phyloP scores from a whole-genome alignment of 1,140 invertebrate genomes.

The Hydropsyche tenuis region DNA sequence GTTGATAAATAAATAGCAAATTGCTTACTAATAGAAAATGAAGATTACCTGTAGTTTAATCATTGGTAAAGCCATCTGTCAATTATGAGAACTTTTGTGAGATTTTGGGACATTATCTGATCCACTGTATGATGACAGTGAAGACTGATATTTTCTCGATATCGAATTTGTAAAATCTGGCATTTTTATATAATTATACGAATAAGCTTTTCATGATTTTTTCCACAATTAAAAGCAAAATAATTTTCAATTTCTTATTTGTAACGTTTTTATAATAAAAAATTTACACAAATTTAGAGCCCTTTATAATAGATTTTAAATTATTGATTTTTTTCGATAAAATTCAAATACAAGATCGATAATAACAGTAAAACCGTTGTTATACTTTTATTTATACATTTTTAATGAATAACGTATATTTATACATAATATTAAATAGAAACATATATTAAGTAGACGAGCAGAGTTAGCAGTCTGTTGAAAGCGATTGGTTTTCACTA shows the following conservation, averaged over 20 bases:
- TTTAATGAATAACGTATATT: constrained; percentile 17
- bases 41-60: no score
- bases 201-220: background rate
- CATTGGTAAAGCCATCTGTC: background rate
- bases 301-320: background rate
- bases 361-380: background rate
- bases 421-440: constrained; percentile 36
- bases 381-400: constrained; percentile 14
- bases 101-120: constrained; percentile 2
- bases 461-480: constrained; percentile 48
- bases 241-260: background rate
- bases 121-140: background rate
- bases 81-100: background rate
- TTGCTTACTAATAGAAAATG: no score
- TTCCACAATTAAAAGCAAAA: background rate
- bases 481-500: constrained; percentile 51
- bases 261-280: constrained; percentile 35
- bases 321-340: no score
- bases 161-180: constrained; percentile 1
- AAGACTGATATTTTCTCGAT: background rate
- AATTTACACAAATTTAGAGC: constrained; percentile 18
- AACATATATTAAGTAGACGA: constrained; percentile 45
- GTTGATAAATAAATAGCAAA: no score
- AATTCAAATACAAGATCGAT: constrained; percentile 36
- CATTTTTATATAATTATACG: background rate